Conservation (phyloP, 2,113 vertebrate species). For the Gallinago jamesoni region DNA sequence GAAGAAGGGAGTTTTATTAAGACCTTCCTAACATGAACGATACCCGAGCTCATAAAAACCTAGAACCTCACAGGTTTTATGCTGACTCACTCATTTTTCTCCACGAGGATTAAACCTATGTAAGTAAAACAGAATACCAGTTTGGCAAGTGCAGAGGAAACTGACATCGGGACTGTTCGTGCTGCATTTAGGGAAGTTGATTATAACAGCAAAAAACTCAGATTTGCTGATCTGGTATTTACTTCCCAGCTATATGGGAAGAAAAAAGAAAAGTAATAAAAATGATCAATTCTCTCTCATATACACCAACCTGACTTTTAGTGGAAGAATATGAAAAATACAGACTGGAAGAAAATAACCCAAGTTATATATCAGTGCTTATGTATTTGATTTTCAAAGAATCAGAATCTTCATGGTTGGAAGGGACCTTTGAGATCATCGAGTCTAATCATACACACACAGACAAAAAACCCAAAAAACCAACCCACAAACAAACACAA, state of each 20-base stretch:
- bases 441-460: too few species aligned
- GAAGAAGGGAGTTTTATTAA: neutral
- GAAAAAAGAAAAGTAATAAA: neutral
- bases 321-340: neutral
- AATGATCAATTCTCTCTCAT: neutral
- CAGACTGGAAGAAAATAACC: neutral
- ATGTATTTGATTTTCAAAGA: neutral
- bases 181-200: neutral
- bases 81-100: neutral
- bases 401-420: too few species aligned
- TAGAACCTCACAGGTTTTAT: neutral
- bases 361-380: neutral
- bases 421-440: too few species aligned
- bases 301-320: neutral
- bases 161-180: accelerated
- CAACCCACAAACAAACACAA: too few species aligned
- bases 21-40: neutral
- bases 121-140: neutral
- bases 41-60: neutral
- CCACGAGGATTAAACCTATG: neutral
- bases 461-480: too few species aligned
- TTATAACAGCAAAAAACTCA: neutral
- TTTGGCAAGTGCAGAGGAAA: neutral
- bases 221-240: neutral
- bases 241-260: neutral